Percentiles rank a stretch among this genome's conserved stretches.
These are phyloP conservation scores for Plotosus lineatus DNA, from an alignment of 2,113 vertebrate genomes.

Conservation along the genomic window DNA sequence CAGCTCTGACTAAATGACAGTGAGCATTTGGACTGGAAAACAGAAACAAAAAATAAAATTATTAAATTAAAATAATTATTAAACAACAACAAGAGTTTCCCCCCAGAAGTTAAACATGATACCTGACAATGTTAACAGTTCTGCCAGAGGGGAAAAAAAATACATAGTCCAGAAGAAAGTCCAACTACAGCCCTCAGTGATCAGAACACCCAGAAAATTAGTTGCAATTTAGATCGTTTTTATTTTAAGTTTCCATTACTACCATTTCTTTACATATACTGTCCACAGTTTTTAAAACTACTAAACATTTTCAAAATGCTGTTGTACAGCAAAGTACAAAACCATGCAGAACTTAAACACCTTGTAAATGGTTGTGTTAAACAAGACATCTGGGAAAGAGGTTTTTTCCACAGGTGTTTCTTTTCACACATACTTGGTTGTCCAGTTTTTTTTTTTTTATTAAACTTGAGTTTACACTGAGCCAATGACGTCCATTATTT, in stretches of 20 bases:
- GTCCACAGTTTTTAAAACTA: neutral
- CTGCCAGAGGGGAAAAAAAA: neutral
- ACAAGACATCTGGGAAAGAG: neutral
- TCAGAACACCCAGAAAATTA: neutral
- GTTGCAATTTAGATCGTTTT: neutral
- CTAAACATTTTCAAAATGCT: neutral
- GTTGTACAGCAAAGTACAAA: neutral
- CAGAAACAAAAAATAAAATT: too few species aligned
- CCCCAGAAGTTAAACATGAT: neutral
- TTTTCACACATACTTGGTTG: neutral
- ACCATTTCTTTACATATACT: neutral
- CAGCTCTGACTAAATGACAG: too few species aligned
- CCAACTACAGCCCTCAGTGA: too few species aligned
- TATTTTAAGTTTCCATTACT: neutral
- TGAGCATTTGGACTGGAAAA: too few species aligned
- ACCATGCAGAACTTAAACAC: neutral
- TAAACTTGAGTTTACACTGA: too few species aligned
- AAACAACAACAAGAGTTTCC: neutral
- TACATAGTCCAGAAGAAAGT: fast-evolving
- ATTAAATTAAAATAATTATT: too few species aligned
- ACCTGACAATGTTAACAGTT: neutral
- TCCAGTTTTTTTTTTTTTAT: neutral
- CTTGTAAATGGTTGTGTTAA: neutral
- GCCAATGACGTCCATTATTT: too few species aligned
- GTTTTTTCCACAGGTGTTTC: neutral